These are phyloP conservation scores for Sigmodon hispidus DNA, from an alignment of 2,113 vertebrate genomes.

Conservation along the genomic window DNA sequence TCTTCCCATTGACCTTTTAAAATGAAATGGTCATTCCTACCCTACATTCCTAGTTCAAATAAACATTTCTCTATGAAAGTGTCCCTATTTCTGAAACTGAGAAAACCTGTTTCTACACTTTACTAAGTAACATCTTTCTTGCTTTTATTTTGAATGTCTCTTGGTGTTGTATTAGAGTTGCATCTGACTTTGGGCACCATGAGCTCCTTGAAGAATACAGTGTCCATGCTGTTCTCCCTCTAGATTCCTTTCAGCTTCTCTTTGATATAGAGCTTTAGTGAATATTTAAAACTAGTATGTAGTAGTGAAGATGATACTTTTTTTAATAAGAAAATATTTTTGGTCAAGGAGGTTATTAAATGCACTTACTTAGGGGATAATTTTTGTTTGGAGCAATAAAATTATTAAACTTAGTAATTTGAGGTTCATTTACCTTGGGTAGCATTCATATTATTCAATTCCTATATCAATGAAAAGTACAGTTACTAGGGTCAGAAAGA, in stretches of 20 bases:
- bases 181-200: not conserved
- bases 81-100: not conserved
- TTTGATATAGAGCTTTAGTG: not conserved
- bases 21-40: not conserved
- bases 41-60: not conserved
- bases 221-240: not conserved
- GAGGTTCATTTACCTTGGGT: not conserved
- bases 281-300: not conserved
- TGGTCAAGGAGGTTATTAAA: not conserved
- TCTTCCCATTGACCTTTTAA: conserved; percentile 3
- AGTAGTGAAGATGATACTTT: not conserved
- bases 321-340: not conserved
- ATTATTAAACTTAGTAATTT: not conserved
- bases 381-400: not conserved
- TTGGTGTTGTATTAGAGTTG: not conserved
- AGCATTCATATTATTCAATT: not conserved
- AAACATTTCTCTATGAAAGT: not conserved
- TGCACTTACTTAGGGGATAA: not conserved
- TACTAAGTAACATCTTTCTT: not conserved
- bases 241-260: not conserved
- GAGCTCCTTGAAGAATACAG: not conserved
- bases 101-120: not conserved
- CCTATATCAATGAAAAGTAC: not conserved
- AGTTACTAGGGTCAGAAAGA: not conserved
- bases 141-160: not conserved